A percentile compares a stretch with the other conserved stretches of the same genome.
Conservation (phyloP, 2,113 vertebrate species). For the Poicephalus meyeri region DNA sequence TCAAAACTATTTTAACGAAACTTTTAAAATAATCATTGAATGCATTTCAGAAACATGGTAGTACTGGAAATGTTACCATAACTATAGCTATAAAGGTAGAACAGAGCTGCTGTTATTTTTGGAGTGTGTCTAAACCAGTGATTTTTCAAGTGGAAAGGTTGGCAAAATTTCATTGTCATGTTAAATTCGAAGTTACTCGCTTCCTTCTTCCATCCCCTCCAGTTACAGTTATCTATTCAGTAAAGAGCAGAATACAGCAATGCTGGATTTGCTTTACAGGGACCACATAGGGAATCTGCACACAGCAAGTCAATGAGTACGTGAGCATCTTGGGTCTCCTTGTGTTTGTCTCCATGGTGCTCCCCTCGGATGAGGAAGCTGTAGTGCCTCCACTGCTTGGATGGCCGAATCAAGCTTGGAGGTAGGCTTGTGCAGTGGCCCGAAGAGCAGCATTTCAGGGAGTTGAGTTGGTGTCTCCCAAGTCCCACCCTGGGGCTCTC, state of each 20-base stretch:
- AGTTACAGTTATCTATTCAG: background rate
- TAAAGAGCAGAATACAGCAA: background rate
- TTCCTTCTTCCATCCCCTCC: background rate
- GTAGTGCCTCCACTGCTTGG: background rate
- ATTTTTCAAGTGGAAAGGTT: background rate
- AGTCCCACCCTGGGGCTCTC: background rate
- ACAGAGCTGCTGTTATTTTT: slow-evolving; percentile 1
- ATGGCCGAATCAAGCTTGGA: fast-evolving
- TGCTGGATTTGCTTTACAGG: background rate
- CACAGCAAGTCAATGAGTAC: fast-evolving
- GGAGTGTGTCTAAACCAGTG: background rate
- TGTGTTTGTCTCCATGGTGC: fast-evolving
- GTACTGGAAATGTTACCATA: background rate
- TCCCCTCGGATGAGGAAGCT: background rate
- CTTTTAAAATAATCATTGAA: background rate
- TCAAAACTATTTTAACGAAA: background rate
- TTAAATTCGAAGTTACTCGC: background rate
- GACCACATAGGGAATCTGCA: fast-evolving
- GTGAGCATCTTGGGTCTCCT: background rate
- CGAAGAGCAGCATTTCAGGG: fast-evolving
- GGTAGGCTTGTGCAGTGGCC: background rate
- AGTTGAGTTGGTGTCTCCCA: background rate
- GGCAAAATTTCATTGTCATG: background rate
- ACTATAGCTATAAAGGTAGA: background rate
- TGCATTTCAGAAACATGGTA: background rate